Evolutionary conservation across 2,797 vertebrate genomes (phyloP), one percentile per base, ranked within the genome.

Genomic region (Microctenopoma lineatum): DNA sequence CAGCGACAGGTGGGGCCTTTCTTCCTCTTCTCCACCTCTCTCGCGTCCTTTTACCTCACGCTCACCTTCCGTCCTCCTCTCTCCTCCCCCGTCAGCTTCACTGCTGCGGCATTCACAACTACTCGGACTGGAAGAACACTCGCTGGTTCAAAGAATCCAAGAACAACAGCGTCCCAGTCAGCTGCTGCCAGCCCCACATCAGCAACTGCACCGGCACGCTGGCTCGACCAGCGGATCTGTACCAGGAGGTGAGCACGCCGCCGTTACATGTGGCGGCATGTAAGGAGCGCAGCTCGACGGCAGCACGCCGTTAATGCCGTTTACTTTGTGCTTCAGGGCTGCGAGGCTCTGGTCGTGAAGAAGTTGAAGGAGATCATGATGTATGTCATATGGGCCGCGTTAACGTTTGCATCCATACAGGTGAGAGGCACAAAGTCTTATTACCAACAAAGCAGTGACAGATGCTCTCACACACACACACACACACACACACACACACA

Each of bases 341-440:
- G 97, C 87, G 95, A 98, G 85, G 97, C 94, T 80, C 92, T 98
- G 14, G 98, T 99, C 64, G 97, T 98, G 83, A 97, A 98, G 92
- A 99, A 97, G 69, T 92, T 98, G 41, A 98, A 98, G 70, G 96
- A 99, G 89, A 98, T 99, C 70, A 98, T 99, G 97, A 98, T 99
- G 97, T 98, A 97, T 25, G 97, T 99, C 67, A 98, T 99, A 89
- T 98, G 96, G 96, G 96, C 98, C 27, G 97, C 97, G 0, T 80
- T 98, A 84, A 97, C 95, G 0, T 99, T 99, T 90, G 96, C 98
- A 77, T 95, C 95, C 18, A 97, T 98, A 92, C 98, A 98, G 96
- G 98, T 99, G 90, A 87, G 80, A 1, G 42, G 6, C 16, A 42
- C 2, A 65, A 42, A 5, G 36, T 38, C 36, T 38, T 8, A 38